Conservation (phyloP, 1,140 invertebrate genomes). For the Drosophila suzukii region DNA sequence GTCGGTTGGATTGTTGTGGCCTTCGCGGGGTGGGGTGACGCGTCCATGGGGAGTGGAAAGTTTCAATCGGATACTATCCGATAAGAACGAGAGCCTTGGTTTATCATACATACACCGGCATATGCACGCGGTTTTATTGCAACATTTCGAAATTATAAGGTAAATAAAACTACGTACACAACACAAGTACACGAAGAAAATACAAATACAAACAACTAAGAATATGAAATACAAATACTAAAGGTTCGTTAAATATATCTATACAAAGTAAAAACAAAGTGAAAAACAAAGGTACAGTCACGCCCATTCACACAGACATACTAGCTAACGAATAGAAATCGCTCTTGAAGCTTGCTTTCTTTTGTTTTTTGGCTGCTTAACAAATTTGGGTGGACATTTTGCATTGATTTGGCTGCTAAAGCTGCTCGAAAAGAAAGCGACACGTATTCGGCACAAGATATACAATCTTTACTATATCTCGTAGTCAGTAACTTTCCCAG, state of each 20-base stretch:
- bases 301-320: conserved; percentile 33
- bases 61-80: background rate
- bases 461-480: background rate
- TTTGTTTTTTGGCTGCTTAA: conserved; percentile 20
- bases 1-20: conserved; percentile 35
- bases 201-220: conserved; percentile 37
- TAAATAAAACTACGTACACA: conserved; percentile 49
- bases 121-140: conserved; percentile 58
- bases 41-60: conserved; percentile 3
- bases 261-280: conserved; percentile 45
- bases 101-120: conserved; percentile 18
- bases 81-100: background rate
- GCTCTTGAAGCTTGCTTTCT: conserved; percentile 18
- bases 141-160: conserved; percentile 49
- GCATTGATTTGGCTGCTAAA: conserved; percentile 39
- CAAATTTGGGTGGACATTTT: conserved; percentile 40
- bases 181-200: conserved; percentile 39
- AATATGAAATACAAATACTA: conserved; percentile 39
- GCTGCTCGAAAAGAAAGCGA: background rate
- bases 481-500: background rate
- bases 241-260: conserved; percentile 29
- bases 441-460: background rate
- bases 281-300: conserved; percentile 22
- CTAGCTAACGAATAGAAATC: conserved; percentile 39
- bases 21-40: background rate